Base-by-base conservation (phyloP, 2,888 invertebrate species). In the Tillus elongatus region DNA sequence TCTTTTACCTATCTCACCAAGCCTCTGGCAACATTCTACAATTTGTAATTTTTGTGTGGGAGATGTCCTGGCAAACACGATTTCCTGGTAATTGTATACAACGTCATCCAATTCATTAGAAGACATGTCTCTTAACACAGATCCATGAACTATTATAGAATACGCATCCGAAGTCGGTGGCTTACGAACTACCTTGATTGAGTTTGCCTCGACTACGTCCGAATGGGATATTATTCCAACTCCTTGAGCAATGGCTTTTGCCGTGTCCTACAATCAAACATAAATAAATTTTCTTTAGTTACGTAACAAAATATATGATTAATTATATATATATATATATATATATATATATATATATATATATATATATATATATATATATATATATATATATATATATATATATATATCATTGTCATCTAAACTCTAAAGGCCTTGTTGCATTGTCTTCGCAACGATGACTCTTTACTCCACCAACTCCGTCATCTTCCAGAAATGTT, bases 1-100 rank as follows among this genome's bases (percentile, higher is more conserved):
- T n/a, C 6, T 19, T 8, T 8, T 84, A 15, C 86, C 86, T 45
- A 85, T 77, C 37, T 73, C 75, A 10, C 81, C 81, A 34, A 73
- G 68, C 26, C 79, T 69, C 59, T 87, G 87, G 56, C 82, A 86
- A 36, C 84, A 85, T 63, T 88, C 87, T 3, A 77, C 77, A 47
- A 78, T 77, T 35, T 72, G 66, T 6, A 68, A 40, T 35, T 70
- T 69, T 39, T 70, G 69, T 9, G 66, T 64, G 0, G 69, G 68
- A 2, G 67, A 66, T 0, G 68, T 67, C 12, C 70, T 55, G 1
- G 75, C 75, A 49, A 75, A 75, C 4, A 76, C 74, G 15, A 75
- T 73, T 52, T 77, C 75, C 30, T 67, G 59, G 46, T 75, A 71
- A 45, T 65, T 57, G 8, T 57, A 56, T 29, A 79, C 62, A 13